Base-by-base conservation (phyloP, 2,113 vertebrate genomes). In the Mus pahari region DNA sequence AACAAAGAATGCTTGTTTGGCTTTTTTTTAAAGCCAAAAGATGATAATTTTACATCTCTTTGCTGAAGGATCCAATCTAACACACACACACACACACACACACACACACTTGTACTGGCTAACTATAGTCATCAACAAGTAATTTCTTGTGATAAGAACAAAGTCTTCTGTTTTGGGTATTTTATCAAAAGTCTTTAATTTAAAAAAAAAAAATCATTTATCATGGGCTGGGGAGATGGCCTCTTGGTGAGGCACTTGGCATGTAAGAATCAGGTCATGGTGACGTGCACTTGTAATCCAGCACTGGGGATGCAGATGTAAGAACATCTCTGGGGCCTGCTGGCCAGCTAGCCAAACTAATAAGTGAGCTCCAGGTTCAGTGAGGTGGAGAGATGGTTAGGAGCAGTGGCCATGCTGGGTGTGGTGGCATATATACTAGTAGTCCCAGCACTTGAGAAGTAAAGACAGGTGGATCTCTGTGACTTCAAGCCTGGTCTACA, bases 171-270 rank as follows among this genome's bases (percentile, higher is more conserved):
- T 87, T 71, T 50, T 88, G 11, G 64, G 42, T 88, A 48, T 71
- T 81, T 88, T 87, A 48, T 13, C 71, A 86, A 66, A 88, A 70
- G 24, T 86, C 39, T 91, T 88, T 62, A 89, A 86, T 92, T 53
- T 75, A 89, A 89, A 10, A 89, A 83, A 89, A 36, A 12, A 28
- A 60, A 24, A 24, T 4, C 75, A 3, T 91, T 62, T 77, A 48
- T 78, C 7, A 45, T 86, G 60, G 26, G 39, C 28, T 86, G 16
- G 13, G 58, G 39, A 48, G 82, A 48, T 86, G 24, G 12, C 60
- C 45, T 48, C 7, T 66, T 17, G 7, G 79, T 53, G 64, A 66
- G 42, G 13, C 39, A 26, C 36, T 42, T 42, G 58, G 22, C 55
- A 28, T 20, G 8, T 9, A 78, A 78, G 48, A 78, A 36, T 36